Base-by-base conservation (phyloP, 2,888 invertebrate species). In the Archaeoteleia sp. region DNA sequence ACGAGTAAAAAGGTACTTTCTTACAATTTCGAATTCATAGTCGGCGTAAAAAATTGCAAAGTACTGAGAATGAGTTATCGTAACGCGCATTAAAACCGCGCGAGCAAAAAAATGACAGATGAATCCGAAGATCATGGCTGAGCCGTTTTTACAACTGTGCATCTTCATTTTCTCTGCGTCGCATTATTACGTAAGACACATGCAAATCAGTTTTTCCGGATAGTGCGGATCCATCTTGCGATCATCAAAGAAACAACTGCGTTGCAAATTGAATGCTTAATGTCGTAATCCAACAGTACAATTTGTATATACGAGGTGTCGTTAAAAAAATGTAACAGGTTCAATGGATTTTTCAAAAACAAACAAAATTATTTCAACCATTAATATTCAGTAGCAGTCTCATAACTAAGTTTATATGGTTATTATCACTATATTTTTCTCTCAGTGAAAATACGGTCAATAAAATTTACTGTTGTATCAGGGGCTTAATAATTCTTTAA, bases 151-250 rank as follows among this genome's bases (percentile, higher is more conserved):
- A 8, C 13, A 14, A 14, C 32, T 39, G 40, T 17, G 37, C 60
- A 13, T 61, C 53, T 61, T 45, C 45, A 20, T 53, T 62, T 62
- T 48, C 61, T 34, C 39, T 6, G 6, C 23, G 37, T 32, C 20
- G 34, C 20, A 23, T n/a, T 7, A 27, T 62, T 62, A 37, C 29
- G 46, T 30, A 62, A 62, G 14, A 0, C 7, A 13, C 46, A 62
- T 62, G 48, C 48, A 54, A 54, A 62, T 62, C 48, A 42, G 10
- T 14, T 54, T 54, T 62, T 62, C 48, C 62, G 51, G 51, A 61
- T 37, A 10, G 35, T 37, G 37, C 20, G 42, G 51, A 46, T 34
- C 62, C 13, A 61, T 61, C 51, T 51, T 61, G 51, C 29, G 29
- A 2, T 29, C 30, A 48, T 34, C 48, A 34, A 20, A 27, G 48